Percentiles rank a stretch among this genome's conserved stretches.
Conservation (phyloP, 1,140 invertebrate genomes). For the Druon quercuslanigerum region DNA sequence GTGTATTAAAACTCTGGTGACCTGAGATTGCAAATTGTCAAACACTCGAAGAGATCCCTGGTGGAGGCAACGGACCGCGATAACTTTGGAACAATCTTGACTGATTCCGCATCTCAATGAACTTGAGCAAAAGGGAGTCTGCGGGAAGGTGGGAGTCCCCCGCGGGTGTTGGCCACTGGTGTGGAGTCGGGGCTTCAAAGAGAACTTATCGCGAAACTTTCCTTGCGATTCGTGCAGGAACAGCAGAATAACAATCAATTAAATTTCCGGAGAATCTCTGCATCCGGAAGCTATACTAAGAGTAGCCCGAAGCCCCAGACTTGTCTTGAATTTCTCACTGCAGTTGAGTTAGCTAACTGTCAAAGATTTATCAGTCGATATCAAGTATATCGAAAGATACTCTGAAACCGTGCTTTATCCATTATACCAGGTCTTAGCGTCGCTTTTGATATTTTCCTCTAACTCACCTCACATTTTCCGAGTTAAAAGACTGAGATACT, state of each 20-base stretch:
- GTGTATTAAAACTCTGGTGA: constrained; percentile 29
- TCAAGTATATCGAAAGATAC: constrained; percentile 40
- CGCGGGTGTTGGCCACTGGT: constrained; percentile 47
- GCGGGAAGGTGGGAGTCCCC: background rate
- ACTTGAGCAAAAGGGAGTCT: constrained; percentile 33
- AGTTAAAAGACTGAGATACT: constrained; percentile 10
- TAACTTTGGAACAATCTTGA: constrained; percentile 49
- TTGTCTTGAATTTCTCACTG: background rate
- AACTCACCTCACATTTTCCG: background rate
- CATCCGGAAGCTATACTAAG: background rate
- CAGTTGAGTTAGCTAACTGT: constrained; percentile 8
- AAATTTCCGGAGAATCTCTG: constrained; percentile 48
- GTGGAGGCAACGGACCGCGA: constrained; percentile 29
- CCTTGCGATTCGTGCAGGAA: constrained; percentile 30
- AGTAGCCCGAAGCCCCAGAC: background rate
- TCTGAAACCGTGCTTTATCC: background rate
- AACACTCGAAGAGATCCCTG: constrained; percentile 10
- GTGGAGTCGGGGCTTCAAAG: constrained; percentile 45
- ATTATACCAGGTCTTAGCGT: background rate
- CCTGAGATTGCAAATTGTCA: constrained; percentile 44
- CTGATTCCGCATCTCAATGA: constrained; percentile 51
- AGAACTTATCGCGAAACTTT: constrained; percentile 51
- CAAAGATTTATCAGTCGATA: constrained; percentile 41
- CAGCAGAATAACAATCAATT: constrained; percentile 56
- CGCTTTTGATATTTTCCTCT: constrained; percentile 16